Percentiles rank a stretch among this genome's conserved stretches.
Conservation (phyloP, 2,113 vertebrate species). For the Indicator indicator region DNA sequence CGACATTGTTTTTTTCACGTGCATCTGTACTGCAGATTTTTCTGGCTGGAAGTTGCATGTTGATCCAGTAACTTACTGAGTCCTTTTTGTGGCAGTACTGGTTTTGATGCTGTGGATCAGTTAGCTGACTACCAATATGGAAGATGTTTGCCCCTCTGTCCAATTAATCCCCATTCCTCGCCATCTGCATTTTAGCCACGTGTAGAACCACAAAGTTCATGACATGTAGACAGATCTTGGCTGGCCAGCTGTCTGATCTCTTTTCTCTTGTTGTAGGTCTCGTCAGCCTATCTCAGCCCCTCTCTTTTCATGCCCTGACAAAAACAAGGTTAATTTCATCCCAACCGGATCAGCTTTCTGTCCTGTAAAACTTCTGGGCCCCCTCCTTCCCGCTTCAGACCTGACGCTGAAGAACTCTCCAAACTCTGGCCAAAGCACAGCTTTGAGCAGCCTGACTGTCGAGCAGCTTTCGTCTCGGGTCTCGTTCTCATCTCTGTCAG, state of each 20-base stretch:
- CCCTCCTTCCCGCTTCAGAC: conserved; percentile 79
- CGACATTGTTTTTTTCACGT: neutral
- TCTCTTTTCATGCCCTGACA: conserved; percentile 98
- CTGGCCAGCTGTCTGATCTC: neutral
- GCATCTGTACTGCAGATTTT: neutral
- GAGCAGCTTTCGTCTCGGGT: conserved; percentile 87
- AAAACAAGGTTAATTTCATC: conserved; percentile 99
- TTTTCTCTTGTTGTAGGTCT: conserved; percentile 79
- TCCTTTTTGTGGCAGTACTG: conserved; percentile 31
- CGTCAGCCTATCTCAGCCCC: conserved; percentile 87
- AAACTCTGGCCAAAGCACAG: conserved; percentile 73
- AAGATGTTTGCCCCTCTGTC: conserved; percentile 81
- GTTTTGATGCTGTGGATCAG: conserved; percentile 72
- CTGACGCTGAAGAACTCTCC: conserved; percentile 81
- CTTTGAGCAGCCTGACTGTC: conserved; percentile 76
- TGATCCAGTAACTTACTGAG: neutral
- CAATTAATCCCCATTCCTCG: conserved; percentile 67
- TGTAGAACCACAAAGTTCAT: conserved; percentile 44
- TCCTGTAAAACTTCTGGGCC: conserved; percentile 91
- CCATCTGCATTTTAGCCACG: conserved; percentile 72
- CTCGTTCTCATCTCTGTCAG: conserved; percentile 82
- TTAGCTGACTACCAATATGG: conserved; percentile 80
- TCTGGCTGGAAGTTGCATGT: conserved; percentile 40
- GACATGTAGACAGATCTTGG: neutral
- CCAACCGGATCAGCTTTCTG: conserved; percentile 97